phyloP scores from a whole-genome alignment of 2,113 vertebrate genomes.

The Aptenodytes forsteri region DNA sequence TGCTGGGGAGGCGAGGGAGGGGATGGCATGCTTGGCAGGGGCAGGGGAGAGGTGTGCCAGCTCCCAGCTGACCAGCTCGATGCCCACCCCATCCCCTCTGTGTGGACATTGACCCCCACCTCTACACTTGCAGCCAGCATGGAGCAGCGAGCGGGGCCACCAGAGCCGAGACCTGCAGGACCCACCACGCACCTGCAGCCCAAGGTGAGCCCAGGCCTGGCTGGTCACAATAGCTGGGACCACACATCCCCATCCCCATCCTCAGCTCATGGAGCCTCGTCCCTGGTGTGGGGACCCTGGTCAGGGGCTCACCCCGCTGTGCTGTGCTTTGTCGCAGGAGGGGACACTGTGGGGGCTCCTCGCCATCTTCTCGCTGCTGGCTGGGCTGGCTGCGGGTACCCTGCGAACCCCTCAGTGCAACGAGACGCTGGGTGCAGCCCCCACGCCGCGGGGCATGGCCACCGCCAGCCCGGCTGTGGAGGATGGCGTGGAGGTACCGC shows the following conservation, averaged over 20 bases:
- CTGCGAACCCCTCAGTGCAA: slow-evolving; percentile 8
- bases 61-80: neutral
- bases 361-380: slow-evolving; percentile 58
- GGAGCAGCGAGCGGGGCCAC: slow-evolving; percentile 28
- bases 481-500: neutral
- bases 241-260: rapidly evolving
- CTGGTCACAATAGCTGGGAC: rapidly evolving
- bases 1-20: rapidly evolving
- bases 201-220: slow-evolving; percentile 57
- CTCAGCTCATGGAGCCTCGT: neutral
- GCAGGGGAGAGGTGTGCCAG: neutral
- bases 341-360: slow-evolving; percentile 54
- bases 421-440: neutral
- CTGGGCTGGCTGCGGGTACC: slow-evolving; percentile 28
- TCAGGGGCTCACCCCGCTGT: rapidly evolving
- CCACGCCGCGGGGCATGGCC: neutral
- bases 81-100: neutral
- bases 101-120: neutral
- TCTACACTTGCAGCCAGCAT: slow-evolving; percentile 66
- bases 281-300: neutral
- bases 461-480: neutral
- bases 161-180: slow-evolving; percentile 49
- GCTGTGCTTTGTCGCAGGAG: slow-evolving; percentile 31
- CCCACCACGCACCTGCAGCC: neutral
- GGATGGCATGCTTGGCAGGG: neutral